Conservation (phyloP, 2,113 vertebrate genomes). For the Labeo rohita region DNA sequence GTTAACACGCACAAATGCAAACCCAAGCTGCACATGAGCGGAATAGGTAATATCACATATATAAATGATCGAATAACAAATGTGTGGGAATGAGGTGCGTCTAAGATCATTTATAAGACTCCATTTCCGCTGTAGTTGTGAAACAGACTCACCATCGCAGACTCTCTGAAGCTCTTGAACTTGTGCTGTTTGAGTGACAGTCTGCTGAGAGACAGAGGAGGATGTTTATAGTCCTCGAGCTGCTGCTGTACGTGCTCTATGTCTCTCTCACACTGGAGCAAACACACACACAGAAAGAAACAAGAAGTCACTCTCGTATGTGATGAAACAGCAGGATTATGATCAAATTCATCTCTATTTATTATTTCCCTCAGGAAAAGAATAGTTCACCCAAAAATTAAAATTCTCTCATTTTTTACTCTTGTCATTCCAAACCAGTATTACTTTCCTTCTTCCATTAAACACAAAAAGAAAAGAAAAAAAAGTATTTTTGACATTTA, state of each 20-base stretch:
- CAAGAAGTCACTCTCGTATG: neutral
- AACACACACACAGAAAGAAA: neutral
- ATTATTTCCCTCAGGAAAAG: neutral
- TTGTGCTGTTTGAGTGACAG: slow-evolving; percentile 79
- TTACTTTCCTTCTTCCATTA: neutral
- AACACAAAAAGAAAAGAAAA: neutral
- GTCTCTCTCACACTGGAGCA: slow-evolving; percentile 76
- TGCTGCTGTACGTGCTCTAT: slow-evolving; percentile 77
- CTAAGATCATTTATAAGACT: neutral
- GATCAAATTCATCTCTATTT: too few relatives aligned
- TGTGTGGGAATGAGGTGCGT: neutral
- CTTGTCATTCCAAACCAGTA: neutral
- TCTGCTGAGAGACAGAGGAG: slow-evolving; percentile 81
- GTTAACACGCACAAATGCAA: neutral
- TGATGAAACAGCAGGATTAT: neutral
- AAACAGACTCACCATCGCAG: slow-evolving; percentile 70
- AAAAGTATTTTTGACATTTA: too few relatives aligned
- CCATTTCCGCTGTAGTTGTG: neutral
- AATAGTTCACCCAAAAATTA: neutral
- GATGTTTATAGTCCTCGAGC: slow-evolving; percentile 74
- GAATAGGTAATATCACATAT: neutral
- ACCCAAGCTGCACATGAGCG: neutral
- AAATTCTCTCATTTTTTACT: neutral
- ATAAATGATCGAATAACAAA: neutral
- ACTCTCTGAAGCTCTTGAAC: slow-evolving; percentile 75